phyloP scores from a whole-genome alignment of 2,888 invertebrate genomes.

The Flexamia atlantica region DNA sequence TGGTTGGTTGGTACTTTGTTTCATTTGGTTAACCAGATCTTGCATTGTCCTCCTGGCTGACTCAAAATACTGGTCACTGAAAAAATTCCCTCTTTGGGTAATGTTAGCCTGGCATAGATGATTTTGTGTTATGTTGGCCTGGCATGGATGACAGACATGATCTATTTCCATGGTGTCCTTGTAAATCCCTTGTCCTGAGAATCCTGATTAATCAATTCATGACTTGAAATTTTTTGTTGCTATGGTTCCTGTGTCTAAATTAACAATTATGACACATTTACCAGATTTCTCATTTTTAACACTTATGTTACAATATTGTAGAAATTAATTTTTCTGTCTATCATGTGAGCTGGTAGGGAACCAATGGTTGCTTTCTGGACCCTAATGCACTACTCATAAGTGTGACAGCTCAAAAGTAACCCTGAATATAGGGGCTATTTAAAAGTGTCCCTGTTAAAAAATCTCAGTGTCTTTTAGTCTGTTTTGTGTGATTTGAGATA shows the following conservation, averaged over 20 bases:
- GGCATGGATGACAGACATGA: conserved; percentile 15
- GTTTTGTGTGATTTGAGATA: too few relatives aligned
- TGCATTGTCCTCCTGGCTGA: conserved; percentile 47
- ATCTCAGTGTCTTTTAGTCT: too few relatives aligned
- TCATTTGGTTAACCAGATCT: conserved; percentile 45
- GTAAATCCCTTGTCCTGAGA: background rate
- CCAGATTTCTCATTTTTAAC: too few relatives aligned
- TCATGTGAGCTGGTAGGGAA: too few relatives aligned
- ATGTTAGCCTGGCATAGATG: conserved; percentile 27
- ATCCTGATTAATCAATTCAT: background rate
- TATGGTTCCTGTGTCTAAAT: background rate
- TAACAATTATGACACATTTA: too few relatives aligned
- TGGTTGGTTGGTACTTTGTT: conserved; percentile 21
- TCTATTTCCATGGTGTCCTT: conserved; percentile 36
- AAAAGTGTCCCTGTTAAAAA: too few relatives aligned
- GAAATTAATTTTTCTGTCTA: too few relatives aligned
- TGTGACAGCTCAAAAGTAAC: too few relatives aligned
- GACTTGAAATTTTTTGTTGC: conserved; percentile 36
- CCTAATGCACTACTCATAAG: too few relatives aligned
- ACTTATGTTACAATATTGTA: too few relatives aligned
- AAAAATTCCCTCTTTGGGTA: conserved; percentile 51
- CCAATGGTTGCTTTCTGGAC: too few relatives aligned
- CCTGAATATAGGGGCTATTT: too few relatives aligned
- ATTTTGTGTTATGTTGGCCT: conserved; percentile 21
- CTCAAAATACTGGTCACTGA: conserved; percentile 58